Evolutionary conservation across 2,888 invertebrate genomes (phyloP).

Genomic region (Dryococelus australis): DNA sequence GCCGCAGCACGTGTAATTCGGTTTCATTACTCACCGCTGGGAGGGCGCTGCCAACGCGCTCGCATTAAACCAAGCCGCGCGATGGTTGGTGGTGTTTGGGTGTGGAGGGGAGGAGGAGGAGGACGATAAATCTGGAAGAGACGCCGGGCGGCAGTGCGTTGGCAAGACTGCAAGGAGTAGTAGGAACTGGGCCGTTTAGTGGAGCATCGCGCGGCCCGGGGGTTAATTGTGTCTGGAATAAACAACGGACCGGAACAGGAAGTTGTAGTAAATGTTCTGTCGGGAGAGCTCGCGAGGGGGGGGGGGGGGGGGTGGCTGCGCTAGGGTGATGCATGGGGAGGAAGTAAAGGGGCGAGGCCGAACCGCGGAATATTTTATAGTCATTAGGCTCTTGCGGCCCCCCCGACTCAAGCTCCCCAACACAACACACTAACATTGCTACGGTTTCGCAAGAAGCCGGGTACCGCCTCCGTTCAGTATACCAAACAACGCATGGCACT

Average conservation of each 20-base stretch:
- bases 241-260: slow-evolving; percentile 16
- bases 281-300: too few relatives aligned
- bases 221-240: slow-evolving; percentile 11
- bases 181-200: not conserved
- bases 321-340: not conserved
- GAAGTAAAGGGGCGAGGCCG: not conserved
- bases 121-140: not conserved
- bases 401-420: too few relatives aligned
- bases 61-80: not conserved
- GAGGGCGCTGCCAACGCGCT: not conserved
- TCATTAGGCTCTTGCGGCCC: not conserved
- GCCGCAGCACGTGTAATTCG: slow-evolving; percentile 5
- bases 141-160: not conserved
- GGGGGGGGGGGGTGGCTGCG: not conserved
- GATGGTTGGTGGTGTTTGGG: not conserved
- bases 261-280: slow-evolving; percentile 16
- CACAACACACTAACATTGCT: not conserved
- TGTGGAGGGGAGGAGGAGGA: too few relatives aligned
- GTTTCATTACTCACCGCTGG: slow-evolving; percentile 1
- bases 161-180: not conserved
- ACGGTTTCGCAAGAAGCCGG: not conserved
- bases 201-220: not conserved
- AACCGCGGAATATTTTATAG: not conserved
- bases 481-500: too few relatives aligned
- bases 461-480: too few relatives aligned